These are phyloP conservation scores for Orientallactaga sibirica DNA, from an alignment of 2,797 vertebrate genomes.

Conservation along the genomic window DNA sequence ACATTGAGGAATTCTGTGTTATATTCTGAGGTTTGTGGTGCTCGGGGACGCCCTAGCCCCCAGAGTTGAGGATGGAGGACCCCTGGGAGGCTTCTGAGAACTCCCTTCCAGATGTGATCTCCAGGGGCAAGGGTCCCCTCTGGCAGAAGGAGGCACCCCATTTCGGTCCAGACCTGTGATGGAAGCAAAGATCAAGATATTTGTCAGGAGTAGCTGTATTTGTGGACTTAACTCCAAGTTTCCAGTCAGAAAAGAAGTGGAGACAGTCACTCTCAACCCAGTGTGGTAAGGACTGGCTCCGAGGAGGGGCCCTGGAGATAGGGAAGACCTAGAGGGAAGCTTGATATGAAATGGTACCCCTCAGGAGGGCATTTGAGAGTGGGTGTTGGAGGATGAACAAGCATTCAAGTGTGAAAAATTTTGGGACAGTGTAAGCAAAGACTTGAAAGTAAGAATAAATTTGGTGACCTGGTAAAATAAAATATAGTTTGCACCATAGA, in stretches of 20 bases:
- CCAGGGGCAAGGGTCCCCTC: slow-evolving; percentile 60
- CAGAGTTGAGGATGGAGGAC: slow-evolving; percentile 85
- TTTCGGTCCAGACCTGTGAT: slow-evolving; percentile 89
- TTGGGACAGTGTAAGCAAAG: slow-evolving; percentile 12
- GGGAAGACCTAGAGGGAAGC: not conserved
- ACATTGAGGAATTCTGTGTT: slow-evolving; percentile 98
- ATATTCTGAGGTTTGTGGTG: slow-evolving; percentile 82
- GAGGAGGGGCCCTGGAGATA: not conserved
- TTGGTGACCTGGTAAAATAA: slow-evolving; percentile 22
- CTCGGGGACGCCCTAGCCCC: slow-evolving; percentile 76
- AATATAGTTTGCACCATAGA: not conserved
- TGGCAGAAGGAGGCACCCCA: slow-evolving; percentile 87
- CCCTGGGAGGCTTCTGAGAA: slow-evolving; percentile 82
- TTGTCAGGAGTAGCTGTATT: not conserved
- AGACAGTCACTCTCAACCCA: not conserved
- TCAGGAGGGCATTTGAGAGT: not conserved
- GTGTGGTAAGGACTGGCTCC: not conserved
- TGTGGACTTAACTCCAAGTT: not conserved
- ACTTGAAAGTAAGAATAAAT: not conserved
- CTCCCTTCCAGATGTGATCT: slow-evolving; percentile 86
- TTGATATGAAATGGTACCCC: not conserved
- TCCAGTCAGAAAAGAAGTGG: not conserved
- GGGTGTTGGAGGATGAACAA: not conserved
- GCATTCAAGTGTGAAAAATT: not conserved
- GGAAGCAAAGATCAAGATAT: not conserved